phyloP scores from a whole-genome alignment of 1,140 invertebrate genomes.

The Polypedilum vanderplanki region DNA sequence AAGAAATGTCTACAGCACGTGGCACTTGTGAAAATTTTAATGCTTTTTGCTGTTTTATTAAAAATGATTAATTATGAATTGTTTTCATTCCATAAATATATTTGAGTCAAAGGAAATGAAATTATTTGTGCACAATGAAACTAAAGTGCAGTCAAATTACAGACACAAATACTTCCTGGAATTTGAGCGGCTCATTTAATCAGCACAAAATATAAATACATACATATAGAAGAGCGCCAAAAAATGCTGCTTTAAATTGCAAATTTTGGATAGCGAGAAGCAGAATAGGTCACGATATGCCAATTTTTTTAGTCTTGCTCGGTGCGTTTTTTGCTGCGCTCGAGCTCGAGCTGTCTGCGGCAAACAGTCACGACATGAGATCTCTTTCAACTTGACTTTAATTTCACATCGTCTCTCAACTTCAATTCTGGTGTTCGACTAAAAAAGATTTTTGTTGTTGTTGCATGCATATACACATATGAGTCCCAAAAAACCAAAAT shows the following conservation, averaged over 20 bases:
- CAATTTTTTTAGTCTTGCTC: constrained; percentile 9
- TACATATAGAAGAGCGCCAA: background rate
- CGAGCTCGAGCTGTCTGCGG: background rate
- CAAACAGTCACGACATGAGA: constrained; percentile 27
- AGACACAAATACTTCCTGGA: background rate
- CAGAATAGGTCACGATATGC: constrained; percentile 25
- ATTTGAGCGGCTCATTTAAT: constrained; percentile 22
- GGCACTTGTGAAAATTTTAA: background rate
- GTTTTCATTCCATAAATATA: background rate
- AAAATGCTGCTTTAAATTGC: background rate
- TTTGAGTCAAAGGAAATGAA: background rate
- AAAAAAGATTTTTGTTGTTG: background rate
- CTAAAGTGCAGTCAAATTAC: background rate
- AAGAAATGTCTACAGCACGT: too few species aligned
- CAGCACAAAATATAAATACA: background rate
- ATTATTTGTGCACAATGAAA: background rate
- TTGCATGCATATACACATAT: background rate
- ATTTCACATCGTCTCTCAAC: constrained; percentile 17
- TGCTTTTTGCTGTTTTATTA: background rate
- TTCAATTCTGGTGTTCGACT: background rate
- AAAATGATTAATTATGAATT: background rate
- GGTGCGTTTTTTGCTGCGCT: background rate
- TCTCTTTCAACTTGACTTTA: constrained; percentile 10
- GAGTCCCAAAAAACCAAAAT: background rate
- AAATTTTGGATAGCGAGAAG: background rate